Conservation (phyloP, 2,888 invertebrate genomes). For the Coleophora flavipennella region DNA sequence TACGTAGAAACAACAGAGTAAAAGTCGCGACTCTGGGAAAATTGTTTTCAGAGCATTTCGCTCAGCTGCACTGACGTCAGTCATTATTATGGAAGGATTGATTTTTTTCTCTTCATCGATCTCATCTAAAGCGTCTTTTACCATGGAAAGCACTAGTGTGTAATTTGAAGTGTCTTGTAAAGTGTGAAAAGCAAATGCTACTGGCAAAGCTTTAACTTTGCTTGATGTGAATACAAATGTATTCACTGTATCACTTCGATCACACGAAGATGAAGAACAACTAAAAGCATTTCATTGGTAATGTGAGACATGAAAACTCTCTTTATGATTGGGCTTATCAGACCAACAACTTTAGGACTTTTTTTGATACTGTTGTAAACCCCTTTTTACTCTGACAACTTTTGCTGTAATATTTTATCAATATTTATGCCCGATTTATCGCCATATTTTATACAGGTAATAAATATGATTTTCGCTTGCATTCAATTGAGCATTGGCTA, state of each 20-base stretch:
- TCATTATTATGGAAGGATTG: slow-evolving; percentile 12
- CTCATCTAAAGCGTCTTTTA: slow-evolving; percentile 13
- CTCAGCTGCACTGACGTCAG: slow-evolving; percentile 11
- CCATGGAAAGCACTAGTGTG: slow-evolving; percentile 4
- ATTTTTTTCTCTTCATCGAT: slow-evolving; percentile 7
- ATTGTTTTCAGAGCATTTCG: slow-evolving; percentile 12
- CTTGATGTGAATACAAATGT: slow-evolving; percentile 5
- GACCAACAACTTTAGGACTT: slow-evolving; percentile 8
- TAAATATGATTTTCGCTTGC: slow-evolving; percentile 2
- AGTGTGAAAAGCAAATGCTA: slow-evolving; percentile 6
- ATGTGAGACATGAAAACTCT: slow-evolving; percentile 7
- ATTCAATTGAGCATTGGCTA: slow-evolving; percentile 1
- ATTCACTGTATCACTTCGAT: slow-evolving; percentile 7
- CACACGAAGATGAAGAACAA: slow-evolving; percentile 9
- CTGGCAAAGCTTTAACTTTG: slow-evolving; percentile 10
- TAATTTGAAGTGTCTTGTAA: slow-evolving; percentile 8
- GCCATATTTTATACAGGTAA: slow-evolving; percentile 5
- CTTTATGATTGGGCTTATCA: slow-evolving; percentile 11
- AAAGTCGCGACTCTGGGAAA: slow-evolving; percentile 7
- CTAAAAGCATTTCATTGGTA: slow-evolving; percentile 9
- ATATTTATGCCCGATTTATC: not conserved
- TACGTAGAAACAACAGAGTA: slow-evolving; percentile 6
- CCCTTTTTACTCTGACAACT: not conserved
- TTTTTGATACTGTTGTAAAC: slow-evolving; percentile 4
- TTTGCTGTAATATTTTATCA: not conserved